These are phyloP conservation scores for Mus spicilegus DNA, from an alignment of 2,113 vertebrate genomes.

Conservation along the genomic window DNA sequence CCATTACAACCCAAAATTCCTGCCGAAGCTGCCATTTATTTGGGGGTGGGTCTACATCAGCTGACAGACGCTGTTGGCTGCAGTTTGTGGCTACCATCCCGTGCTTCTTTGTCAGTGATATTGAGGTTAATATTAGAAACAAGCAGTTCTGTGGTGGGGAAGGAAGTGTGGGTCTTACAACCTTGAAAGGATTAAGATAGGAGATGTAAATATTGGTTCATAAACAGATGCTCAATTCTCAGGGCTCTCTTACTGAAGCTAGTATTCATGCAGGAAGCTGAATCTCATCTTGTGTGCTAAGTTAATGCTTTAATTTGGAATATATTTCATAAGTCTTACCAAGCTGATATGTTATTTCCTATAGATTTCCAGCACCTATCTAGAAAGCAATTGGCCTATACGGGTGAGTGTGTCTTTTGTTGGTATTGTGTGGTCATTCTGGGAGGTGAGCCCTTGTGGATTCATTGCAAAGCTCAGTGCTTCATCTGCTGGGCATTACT, in stretches of 20 bases:
- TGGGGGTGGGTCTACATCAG: neutral
- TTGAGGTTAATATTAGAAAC: constrained; percentile 29
- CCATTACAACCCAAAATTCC: neutral
- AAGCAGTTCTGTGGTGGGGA: neutral
- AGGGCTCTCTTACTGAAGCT: neutral
- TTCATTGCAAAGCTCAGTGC: constrained; percentile 30
- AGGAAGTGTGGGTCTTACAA: constrained; percentile 28
- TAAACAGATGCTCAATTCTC: constrained; percentile 2
- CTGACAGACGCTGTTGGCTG: neutral
- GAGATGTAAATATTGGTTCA: neutral
- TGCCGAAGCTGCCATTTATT: constrained; percentile 25
- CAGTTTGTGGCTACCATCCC: neutral
- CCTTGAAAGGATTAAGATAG: constrained; percentile 30
- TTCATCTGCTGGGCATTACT: constrained; percentile 20
- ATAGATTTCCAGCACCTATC: constrained; percentile 98
- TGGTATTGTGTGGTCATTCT: neutral
- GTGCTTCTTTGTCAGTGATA: neutral
- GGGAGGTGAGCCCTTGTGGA: constrained; percentile 2
- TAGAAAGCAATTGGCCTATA: constrained; percentile 99
- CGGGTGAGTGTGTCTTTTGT: constrained; percentile 89
- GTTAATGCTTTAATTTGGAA: constrained; percentile 40
- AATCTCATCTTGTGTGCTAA: constrained; percentile 46
- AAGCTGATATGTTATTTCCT: constrained; percentile 72
- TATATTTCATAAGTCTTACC: constrained; percentile 66
- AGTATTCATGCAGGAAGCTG: constrained; percentile 25